Evolutionary conservation across 2,888 invertebrate genomes (phyloP), one percentile per base, ranked within the genome.

Genomic region (Hydropsyche betteni): DNA sequence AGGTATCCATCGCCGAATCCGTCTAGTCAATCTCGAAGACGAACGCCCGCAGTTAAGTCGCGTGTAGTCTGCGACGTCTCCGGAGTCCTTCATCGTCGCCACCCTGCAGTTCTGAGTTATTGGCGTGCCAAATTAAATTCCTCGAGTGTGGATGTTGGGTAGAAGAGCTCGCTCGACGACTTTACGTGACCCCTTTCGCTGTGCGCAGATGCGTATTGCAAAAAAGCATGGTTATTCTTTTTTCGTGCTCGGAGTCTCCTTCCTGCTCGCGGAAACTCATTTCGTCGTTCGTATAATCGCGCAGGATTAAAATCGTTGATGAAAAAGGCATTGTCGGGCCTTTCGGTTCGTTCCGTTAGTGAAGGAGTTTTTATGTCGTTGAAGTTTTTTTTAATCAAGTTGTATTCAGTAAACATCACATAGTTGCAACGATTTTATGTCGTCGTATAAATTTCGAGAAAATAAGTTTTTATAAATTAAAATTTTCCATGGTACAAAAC

Each of bases 121-220:
- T 34, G 70, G 34, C 36, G 24, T n/a, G 53, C 52, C 53, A 53
- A 70, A 70, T 70, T 70, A 70, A 70, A 70, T 70, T 70, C 70
- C 70, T 53, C 34, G 51, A 70, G 52, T 55, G 34, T 34, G n/a
- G 10, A 44, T 5, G 69, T 44, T 44, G 8, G 50, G 10, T 24
- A 2, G n/a, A 33, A n/a, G 10, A 36, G 16, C 61, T 38, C 38
- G 71, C 24, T 34, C 55, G 36, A 51, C 50, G 70, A 53, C 70
- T 16, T 53, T 70, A 70, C 53, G 70, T 70, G 70, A 70, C 70
- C 70, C 44, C 52, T 33, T 58, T 8, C n/a, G 16, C 58, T 16
- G 24, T 58, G 24, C 53, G 53, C 53, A 24, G 24, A 24, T 24
- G 24, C 44, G 44, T 44, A 10, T 44, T 44, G 44, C 44, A 44